Conservation (phyloP, 2,113 vertebrate species). For the Actenoides hombroni region DNA sequence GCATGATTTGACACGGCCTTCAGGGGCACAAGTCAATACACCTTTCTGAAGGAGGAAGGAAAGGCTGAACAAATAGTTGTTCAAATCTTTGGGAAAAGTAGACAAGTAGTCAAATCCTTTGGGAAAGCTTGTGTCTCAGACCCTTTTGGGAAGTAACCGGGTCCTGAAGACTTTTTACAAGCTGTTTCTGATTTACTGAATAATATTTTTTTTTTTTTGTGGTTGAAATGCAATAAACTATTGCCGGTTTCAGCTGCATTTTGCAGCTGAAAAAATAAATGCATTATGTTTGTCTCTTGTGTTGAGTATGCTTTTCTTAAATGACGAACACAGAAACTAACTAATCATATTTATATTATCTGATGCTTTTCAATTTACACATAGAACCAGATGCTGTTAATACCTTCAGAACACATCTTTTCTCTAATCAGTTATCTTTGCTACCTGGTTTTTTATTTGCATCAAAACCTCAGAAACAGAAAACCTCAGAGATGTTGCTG, state of each 20-base stretch:
- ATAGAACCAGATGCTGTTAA: neutral
- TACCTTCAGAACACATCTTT: neutral
- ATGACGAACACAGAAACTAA: neutral
- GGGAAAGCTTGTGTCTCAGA: too few relatives aligned
- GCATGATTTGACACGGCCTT: constrained; percentile 26
- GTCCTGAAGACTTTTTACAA: neutral
- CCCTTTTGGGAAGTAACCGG: neutral
- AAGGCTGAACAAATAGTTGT: neutral
- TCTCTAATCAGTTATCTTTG: neutral
- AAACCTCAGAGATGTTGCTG: neutral
- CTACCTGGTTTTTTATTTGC: neutral
- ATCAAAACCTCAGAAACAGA: neutral
- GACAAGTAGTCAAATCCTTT: too few relatives aligned
- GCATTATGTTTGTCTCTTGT: neutral
- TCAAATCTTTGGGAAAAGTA: too few relatives aligned
- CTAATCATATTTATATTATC: neutral
- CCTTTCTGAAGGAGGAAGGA: neutral
- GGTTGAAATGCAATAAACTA: neutral
- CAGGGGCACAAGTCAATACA: constrained; percentile 23
- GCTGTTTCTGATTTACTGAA: neutral
- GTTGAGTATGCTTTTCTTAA: neutral
- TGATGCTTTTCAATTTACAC: neutral
- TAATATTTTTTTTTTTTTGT: neutral
- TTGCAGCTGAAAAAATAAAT: neutral
- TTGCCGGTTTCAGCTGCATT: neutral